Evolutionary conservation across 1,140 invertebrate species (phyloP).

Genomic region (Latrodectus geometricus): DNA sequence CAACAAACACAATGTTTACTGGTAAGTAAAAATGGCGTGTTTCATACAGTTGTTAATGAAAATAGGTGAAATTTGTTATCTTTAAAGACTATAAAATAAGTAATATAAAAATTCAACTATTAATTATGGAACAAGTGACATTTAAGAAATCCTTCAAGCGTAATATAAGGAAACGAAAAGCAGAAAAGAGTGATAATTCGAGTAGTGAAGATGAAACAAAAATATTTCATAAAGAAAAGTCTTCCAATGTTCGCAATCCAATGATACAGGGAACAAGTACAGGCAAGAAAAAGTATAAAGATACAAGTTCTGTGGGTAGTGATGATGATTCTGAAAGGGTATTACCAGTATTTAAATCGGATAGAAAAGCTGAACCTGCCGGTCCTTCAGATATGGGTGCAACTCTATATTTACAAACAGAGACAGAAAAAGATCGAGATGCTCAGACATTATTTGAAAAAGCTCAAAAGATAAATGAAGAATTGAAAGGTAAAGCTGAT

Average conservation of each 20-base stretch:
- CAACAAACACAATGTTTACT: too few relatives aligned
- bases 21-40: too few relatives aligned
- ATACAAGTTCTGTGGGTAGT: conserved; percentile 70
- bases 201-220: conserved; percentile 71
- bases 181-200: conserved; percentile 3
- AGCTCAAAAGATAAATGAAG: conserved; percentile 87
- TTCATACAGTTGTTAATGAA: background rate
- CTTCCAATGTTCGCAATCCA: conserved; percentile 66
- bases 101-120: background rate
- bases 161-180: conserved; percentile 49
- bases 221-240: conserved; percentile 67
- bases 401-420: conserved; percentile 86
- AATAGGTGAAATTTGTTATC: background rate
- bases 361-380: conserved; percentile 73
- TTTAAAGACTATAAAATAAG: background rate
- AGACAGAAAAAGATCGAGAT: conserved; percentile 91
- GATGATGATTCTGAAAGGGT: conserved; percentile 66
- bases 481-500: conserved; percentile 88
- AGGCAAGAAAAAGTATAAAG: conserved; percentile 55
- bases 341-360: conserved; percentile 78
- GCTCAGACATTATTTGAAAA: conserved; percentile 96
- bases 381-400: conserved; percentile 90
- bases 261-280: conserved; percentile 69
- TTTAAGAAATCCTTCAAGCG: conserved; percentile 41
- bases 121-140: conserved; percentile 5